Base-by-base conservation (phyloP, 1,140 invertebrate genomes). In the Platyscapa corneri region DNA sequence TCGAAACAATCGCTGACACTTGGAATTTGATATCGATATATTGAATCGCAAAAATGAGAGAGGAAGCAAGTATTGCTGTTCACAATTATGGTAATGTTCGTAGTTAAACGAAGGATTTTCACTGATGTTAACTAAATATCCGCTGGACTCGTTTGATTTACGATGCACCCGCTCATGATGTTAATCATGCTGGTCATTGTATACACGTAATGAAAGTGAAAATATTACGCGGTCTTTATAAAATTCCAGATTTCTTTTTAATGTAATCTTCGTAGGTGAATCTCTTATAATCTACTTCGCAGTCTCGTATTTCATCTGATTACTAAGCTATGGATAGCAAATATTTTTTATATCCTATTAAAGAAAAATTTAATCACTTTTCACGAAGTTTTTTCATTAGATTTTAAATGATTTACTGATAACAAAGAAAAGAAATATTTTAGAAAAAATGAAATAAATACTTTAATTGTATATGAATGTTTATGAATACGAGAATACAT, bases 71-170 rank as follows among this genome's bases (percentile, higher is more conserved):
- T 6, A 67, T 8, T 20, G 34, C 20, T 23, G 23, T 39, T 46
- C 64, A 70, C 70, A 70, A 49, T 67, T 39, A 6, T 37, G 6
- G 2, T 67, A 30, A 32, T 67, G 8, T 18, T 53, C 18, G 8
- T 14, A 37, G 46, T 34, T 74, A 82, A 34, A 56, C 16, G n/a
- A 78, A 77, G 56, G 42, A 39, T 84, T 78, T 78, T 70, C 46
- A 49, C 76, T 5, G 20, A 37, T 7, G n/a, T 27, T 12, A 60
- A 32, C 34, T 32, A 16, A 65, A 32, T 30, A 49, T 46, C 8
- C 30, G 8, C 7, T 75, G 8, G 2, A 75, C 32, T 53, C 34
- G 18, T 83, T 60, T 65, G 64, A 67, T 77, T 83, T 83, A 83
- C 30, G 74, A 84, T 72, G 42, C n/a, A 20, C 67, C 16, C 49